These are phyloP conservation scores for Ormia ochracea DNA, from an alignment of 2,888 invertebrate species.

Conservation along the genomic window DNA sequence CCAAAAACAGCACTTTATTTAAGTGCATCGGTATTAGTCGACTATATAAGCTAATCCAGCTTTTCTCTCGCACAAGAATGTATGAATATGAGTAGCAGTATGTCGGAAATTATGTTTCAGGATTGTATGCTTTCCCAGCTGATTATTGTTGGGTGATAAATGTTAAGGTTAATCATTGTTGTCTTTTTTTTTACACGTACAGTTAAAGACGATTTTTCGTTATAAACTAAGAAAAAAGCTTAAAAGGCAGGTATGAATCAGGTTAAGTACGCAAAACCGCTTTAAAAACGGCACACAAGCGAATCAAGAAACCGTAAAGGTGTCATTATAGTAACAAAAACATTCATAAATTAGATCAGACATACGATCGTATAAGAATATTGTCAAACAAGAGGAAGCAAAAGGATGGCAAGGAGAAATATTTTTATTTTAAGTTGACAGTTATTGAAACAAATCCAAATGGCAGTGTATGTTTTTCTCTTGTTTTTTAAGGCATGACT, in stretches of 20 bases:
- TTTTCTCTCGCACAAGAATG: conserved; percentile 31
- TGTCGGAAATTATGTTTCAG: conserved; percentile 49
- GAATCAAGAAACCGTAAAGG: conserved; percentile 30
- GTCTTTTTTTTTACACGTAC: conserved; percentile 55
- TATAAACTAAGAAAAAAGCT: conserved; percentile 20
- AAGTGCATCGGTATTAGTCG: background rate
- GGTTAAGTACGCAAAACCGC: conserved; percentile 50
- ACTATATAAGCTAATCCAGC: conserved; percentile 2
- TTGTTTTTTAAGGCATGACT: background rate
- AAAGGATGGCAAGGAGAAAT: conserved; percentile 26
- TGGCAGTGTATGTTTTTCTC: background rate
- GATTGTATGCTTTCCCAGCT: conserved; percentile 58
- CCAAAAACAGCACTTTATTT: conserved; percentile 27
- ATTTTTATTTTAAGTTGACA: conserved; percentile 13
- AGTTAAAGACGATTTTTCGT: conserved; percentile 21
- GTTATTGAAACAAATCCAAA: conserved; percentile 1
- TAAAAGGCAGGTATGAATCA: conserved; percentile 56
- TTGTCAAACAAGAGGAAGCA: background rate
- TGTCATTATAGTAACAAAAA: conserved; percentile 55
- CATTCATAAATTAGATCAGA: conserved; percentile 46
- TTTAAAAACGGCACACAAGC: conserved; percentile 13
- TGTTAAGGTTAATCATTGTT: conserved; percentile 63
- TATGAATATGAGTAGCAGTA: no score
- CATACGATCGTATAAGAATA: background rate
- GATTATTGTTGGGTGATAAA: conserved; percentile 62